phyloP scores from a whole-genome alignment of 1,140 invertebrate genomes.

The Meloidogyne chitwoodi region DNA sequence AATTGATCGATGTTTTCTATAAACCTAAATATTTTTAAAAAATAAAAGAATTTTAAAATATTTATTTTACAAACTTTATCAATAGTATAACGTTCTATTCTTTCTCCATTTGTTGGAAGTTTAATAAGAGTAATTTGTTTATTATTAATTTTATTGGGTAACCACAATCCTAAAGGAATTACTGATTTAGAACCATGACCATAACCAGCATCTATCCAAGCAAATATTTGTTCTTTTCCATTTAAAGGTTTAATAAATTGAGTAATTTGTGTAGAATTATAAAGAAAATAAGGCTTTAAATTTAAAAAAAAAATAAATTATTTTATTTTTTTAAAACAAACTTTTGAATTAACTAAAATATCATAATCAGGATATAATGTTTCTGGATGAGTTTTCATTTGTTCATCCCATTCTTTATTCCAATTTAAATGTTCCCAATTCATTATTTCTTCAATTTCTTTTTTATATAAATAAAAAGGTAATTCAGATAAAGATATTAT shows the following conservation, averaged over 20 bases:
- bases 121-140: slow-evolving; percentile 30
- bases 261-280: slow-evolving; percentile 48
- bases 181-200: slow-evolving; percentile 36
- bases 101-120: slow-evolving; percentile 30
- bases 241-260: slow-evolving; percentile 22
- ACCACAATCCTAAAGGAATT: slow-evolving; percentile 40
- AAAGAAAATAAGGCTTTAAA: slow-evolving; percentile 38
- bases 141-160: slow-evolving; percentile 33
- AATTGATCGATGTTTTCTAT: slow-evolving; percentile 41
- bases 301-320: no score
- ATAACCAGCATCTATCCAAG: slow-evolving; percentile 47
- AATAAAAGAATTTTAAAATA: neutral
- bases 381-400: slow-evolving; percentile 44
- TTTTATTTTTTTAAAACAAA: neutral
- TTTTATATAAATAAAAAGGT: slow-evolving; percentile 36
- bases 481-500: slow-evolving; percentile 35
- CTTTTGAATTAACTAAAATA: slow-evolving; percentile 47
- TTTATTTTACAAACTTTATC: slow-evolving; percentile 6
- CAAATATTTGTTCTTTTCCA: slow-evolving; percentile 30
- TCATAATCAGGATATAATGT: slow-evolving; percentile 44
- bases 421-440: slow-evolving; percentile 38
- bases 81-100: slow-evolving; percentile 23
- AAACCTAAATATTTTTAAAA: slow-evolving; percentile 20
- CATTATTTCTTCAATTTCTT: slow-evolving; percentile 37
- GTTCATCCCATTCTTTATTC: slow-evolving; percentile 36